Evolutionary conservation across 1,140 invertebrate species (phyloP).

Genomic region (Heliothis virescens): DNA sequence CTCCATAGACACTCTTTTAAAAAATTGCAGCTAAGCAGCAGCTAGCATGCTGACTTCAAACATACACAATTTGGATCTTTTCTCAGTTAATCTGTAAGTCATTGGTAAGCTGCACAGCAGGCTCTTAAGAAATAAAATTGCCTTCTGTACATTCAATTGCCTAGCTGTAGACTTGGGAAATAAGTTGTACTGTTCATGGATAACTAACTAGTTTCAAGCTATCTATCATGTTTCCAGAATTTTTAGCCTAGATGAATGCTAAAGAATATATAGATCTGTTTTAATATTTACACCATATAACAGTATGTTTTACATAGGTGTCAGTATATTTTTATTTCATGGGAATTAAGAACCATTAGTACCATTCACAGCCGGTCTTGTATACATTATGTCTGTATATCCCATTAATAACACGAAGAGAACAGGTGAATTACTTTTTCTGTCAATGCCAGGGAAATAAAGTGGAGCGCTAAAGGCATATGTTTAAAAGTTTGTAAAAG

Average conservation of each 20-base stretch:
- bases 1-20: too few species aligned
- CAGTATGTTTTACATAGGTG: neutral
- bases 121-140: too few species aligned
- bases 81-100: too few species aligned
- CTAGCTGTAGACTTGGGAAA: too few species aligned
- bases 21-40: too few species aligned
- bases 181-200: neutral
- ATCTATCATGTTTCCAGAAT: neutral
- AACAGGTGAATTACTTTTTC: neutral
- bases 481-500: slow-evolving; percentile 4
- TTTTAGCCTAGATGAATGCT: too few species aligned
- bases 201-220: too few species aligned
- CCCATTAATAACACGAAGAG: neutral
- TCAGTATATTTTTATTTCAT: neutral
- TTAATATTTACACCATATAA: neutral
- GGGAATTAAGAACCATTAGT: slow-evolving; percentile 4
- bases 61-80: too few species aligned
- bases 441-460: neutral
- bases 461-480: neutral
- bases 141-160: too few species aligned
- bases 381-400: neutral
- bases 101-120: too few species aligned
- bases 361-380: neutral
- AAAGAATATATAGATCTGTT: too few species aligned
- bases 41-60: too few species aligned